A percentile compares a stretch with the other conserved stretches of the same genome.
Evolutionary conservation across 2,113 vertebrate genomes (phyloP).

Genomic region (Hydrochoerus hydrochaeris): DNA sequence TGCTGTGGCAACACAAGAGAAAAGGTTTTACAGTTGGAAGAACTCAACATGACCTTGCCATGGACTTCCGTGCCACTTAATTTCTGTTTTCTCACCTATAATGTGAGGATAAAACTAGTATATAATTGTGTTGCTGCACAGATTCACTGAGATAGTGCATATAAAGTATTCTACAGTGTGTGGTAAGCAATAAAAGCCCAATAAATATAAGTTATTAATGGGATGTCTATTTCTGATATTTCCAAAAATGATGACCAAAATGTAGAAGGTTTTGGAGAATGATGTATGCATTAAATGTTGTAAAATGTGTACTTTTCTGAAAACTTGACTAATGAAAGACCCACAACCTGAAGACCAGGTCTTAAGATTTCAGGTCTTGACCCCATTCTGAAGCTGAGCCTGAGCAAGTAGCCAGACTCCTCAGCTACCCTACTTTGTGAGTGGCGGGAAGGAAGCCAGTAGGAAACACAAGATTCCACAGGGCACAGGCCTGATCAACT

Average conservation of each 20-base stretch:
- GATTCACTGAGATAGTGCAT: not conserved
- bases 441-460: not conserved
- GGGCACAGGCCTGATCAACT: not conserved
- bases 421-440: not conserved
- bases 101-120: not conserved
- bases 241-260: conserved; percentile 3
- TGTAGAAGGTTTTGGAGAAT: not conserved
- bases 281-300: not conserved
- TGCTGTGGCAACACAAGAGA: not conserved
- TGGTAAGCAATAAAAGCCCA: not conserved
- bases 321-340: not conserved
- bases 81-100: not conserved
- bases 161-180: not conserved
- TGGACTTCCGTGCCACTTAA: not conserved
- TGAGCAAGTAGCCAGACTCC: not conserved
- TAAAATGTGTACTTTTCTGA: not conserved
- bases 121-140: not conserved
- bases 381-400: not conserved
- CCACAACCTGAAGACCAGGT: not conserved
- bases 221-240: not conserved
- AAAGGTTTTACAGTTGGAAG: not conserved
- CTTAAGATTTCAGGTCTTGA: not conserved
- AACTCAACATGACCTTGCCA: not conserved
- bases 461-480: not conserved
- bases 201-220: not conserved